These are phyloP conservation scores for Gracilinanus agilis DNA, from an alignment of 2,113 vertebrate species.

Conservation along the genomic window DNA sequence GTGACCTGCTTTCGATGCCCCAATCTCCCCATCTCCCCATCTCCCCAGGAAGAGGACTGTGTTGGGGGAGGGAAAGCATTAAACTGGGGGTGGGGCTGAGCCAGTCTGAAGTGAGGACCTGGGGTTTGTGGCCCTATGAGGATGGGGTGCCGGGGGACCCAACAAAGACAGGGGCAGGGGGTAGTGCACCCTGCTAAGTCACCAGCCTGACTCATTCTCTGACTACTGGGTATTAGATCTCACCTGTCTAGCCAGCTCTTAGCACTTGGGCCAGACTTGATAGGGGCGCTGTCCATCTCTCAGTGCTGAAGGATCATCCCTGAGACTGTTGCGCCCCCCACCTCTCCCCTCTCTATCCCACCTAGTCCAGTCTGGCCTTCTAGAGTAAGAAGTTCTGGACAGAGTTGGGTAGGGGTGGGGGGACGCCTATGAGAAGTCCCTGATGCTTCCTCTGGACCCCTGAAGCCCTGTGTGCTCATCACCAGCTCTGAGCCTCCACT, in stretches of 20 bases:
- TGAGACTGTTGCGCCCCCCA: not conserved
- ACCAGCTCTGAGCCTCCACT: not conserved
- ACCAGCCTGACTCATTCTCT: conserved; percentile 10
- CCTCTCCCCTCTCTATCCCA: not conserved
- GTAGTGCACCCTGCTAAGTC: not conserved
- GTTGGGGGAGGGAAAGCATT: not conserved
- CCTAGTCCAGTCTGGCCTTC: not conserved
- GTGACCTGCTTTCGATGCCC: not conserved
- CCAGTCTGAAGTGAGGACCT: not conserved
- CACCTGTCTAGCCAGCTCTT: conserved; percentile 21
- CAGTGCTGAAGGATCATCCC: not conserved
- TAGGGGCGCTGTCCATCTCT: not conserved
- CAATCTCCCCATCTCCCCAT: not conserved
- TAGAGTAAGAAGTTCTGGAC: not conserved
- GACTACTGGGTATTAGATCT: conserved; percentile 55
- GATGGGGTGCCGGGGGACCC: not conserved
- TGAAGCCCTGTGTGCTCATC: not conserved
- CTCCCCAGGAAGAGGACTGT: not conserved
- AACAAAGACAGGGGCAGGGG: not conserved
- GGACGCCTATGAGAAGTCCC: not conserved
- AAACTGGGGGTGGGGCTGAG: not conserved
- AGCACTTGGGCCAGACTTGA: conserved; percentile 51
- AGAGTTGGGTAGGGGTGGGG: not conserved
- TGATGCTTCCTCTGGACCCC: not conserved
- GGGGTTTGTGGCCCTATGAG: not conserved